These are phyloP conservation scores for Coleophora flavipennella DNA, from an alignment of 2,888 invertebrate genomes.

Conservation along the genomic window DNA sequence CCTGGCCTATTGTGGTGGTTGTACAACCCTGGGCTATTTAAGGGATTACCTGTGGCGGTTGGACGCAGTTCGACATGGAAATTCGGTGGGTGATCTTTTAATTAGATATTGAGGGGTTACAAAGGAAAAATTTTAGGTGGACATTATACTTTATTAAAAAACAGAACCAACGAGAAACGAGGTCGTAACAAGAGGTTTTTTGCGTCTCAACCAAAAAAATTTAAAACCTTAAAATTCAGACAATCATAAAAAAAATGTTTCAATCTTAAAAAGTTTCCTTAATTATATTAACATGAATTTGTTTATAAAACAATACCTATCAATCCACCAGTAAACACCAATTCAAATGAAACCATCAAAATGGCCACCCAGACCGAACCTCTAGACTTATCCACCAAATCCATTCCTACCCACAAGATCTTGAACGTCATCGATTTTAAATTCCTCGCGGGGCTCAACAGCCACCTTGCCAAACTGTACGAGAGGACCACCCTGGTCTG, in stretches of 20 bases:
- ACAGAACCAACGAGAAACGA: too few species aligned
- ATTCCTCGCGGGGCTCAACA: conserved; percentile 53
- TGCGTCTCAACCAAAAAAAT: too few species aligned
- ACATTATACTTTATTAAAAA: too few species aligned
- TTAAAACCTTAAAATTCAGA: too few species aligned
- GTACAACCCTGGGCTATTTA: conserved; percentile 53
- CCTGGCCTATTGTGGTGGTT: conserved; percentile 21
- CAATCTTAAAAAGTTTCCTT: too few species aligned
- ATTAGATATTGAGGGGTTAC: neutral
- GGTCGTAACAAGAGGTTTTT: too few species aligned
- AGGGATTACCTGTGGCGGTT: conserved; percentile 32
- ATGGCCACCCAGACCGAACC: conserved; percentile 59
- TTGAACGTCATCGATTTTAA: conserved; percentile 51
- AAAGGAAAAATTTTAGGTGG: too few species aligned
- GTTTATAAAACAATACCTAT: too few species aligned
- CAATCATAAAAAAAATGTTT: too few species aligned
- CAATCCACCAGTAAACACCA: too few species aligned
- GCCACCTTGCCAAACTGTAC: conserved; percentile 51
- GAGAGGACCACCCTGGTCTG: conserved; percentile 43
- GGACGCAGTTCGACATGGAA: conserved; percentile 47
- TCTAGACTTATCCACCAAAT: conserved; percentile 49
- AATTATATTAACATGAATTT: too few species aligned
- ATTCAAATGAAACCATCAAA: neutral
- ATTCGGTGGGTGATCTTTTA: conserved; percentile 35
- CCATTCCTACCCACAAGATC: conserved; percentile 26